Conservation (phyloP, 2,113 vertebrate genomes). For the Columba janthina region DNA sequence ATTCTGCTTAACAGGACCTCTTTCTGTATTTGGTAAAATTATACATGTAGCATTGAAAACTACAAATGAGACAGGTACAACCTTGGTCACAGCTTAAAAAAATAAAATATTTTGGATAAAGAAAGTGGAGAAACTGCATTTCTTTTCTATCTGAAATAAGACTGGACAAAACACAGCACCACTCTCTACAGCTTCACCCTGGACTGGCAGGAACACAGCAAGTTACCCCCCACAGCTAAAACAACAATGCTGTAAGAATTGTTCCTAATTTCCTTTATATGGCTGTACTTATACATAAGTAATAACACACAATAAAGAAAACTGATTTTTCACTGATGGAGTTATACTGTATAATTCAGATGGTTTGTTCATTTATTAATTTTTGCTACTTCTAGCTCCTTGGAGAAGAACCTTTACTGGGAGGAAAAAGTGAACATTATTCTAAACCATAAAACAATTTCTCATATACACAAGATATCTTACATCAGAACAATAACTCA, state of each 20-base stretch:
- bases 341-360: background rate
- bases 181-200: background rate
- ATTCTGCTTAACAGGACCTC: background rate
- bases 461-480: background rate
- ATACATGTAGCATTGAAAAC: background rate
- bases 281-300: background rate
- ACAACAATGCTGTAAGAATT: background rate
- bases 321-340: background rate
- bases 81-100: background rate
- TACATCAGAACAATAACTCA: background rate
- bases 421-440: background rate
- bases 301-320: background rate
- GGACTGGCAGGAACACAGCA: background rate
- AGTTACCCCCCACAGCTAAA: background rate
- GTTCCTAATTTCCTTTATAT: background rate
- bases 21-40: background rate
- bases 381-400: background rate
- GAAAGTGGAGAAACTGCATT: background rate
- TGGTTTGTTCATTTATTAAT: fast-evolving
- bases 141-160: background rate
- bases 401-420: background rate
- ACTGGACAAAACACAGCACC: background rate
- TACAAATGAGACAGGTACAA: background rate
- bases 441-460: background rate
- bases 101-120: background rate